phyloP scores from a whole-genome alignment of 2,888 invertebrate species.

The Ashinkailepas kermadecensis region DNA sequence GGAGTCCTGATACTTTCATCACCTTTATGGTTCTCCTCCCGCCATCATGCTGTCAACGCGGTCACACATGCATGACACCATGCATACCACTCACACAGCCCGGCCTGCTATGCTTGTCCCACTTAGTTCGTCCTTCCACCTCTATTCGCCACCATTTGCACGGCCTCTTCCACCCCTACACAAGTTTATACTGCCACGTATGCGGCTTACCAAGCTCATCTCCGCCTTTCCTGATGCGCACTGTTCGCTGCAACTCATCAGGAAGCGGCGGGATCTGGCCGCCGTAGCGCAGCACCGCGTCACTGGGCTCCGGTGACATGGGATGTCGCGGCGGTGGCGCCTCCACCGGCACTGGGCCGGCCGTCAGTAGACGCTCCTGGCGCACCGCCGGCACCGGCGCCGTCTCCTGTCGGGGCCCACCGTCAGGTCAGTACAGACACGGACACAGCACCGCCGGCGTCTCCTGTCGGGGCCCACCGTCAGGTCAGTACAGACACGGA shows the following conservation, averaged over 20 bases:
- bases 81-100: no score
- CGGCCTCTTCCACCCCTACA: no score
- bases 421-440: no score
- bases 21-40: no score
- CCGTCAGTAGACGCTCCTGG: neutral
- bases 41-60: no score
- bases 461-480: slow-evolving; percentile 22
- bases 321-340: slow-evolving; percentile 64
- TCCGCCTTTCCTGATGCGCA: slow-evolving; percentile 50
- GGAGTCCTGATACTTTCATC: no score
- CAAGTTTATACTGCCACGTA: no score
- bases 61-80: no score
- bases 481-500: no score
- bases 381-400: neutral
- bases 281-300: slow-evolving; percentile 29
- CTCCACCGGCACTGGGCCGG: slow-evolving; percentile 61
- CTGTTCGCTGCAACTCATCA: slow-evolving; percentile 48
- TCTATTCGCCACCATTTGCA: no score
- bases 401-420: slow-evolving; percentile 23
- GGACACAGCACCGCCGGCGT: slow-evolving; percentile 7
- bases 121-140: no score
- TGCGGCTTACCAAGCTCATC: slow-evolving; percentile 40
- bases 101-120: no score
- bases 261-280: slow-evolving; percentile 44
- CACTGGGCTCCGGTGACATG: slow-evolving; percentile 51